Evolutionary conservation across 2,797 vertebrate species (phyloP).

Genomic region (Dryobates pubescens): DNA sequence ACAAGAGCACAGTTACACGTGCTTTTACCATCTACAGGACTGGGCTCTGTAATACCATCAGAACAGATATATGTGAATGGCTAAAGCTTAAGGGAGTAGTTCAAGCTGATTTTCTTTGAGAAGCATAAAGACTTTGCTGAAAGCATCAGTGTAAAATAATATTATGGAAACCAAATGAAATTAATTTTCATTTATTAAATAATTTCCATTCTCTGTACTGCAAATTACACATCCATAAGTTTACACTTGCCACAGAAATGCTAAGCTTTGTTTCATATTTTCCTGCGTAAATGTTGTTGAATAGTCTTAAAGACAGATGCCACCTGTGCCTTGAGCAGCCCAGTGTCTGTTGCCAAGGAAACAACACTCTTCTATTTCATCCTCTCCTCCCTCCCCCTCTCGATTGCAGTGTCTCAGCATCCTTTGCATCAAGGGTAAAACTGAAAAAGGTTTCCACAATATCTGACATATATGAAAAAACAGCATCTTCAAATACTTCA

Average conservation of each 20-base stretch:
- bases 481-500: not conserved
- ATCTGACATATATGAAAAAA: not conserved
- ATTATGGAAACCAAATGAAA: not conserved
- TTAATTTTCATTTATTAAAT: not conserved
- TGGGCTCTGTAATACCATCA: not conserved
- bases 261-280: not conserved
- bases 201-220: not conserved
- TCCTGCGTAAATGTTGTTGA: conserved; percentile 1
- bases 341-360: conserved; percentile 66
- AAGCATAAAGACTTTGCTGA: not conserved
- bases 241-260: not conserved
- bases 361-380: conserved; percentile 44
- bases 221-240: not conserved
- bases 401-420: not conserved
- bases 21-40: not conserved
- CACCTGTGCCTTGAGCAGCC: conserved; percentile 28
- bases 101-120: not conserved
- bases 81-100: not conserved
- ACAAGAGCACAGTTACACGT: not conserved
- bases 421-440: not conserved
- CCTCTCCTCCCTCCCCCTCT: not conserved
- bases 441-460: not conserved
- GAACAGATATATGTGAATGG: not conserved
- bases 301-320: conserved; percentile 12
- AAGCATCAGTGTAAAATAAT: not conserved